Evolutionary conservation across 2,888 invertebrate species (phyloP).

Genomic region (Euplagia quadripunctaria): DNA sequence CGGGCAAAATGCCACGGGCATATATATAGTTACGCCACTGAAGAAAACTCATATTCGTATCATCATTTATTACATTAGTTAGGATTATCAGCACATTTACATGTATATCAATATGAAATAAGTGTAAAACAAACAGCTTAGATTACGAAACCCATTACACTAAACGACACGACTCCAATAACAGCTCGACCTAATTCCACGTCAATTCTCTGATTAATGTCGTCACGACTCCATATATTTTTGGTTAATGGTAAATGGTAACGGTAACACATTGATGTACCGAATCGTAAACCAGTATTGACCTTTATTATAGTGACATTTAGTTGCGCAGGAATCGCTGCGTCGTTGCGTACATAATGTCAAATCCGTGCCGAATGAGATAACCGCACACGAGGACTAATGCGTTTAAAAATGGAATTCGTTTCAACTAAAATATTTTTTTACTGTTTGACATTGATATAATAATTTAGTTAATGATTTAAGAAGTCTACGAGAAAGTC

Average conservation of each 20-base stretch:
- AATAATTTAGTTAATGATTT: too few relatives aligned
- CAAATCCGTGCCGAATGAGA: constrained; percentile 76
- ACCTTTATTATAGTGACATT: constrained; percentile 78
- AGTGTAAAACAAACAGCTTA: constrained; percentile 6
- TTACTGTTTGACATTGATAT: too few relatives aligned
- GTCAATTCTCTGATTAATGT: constrained; percentile 47
- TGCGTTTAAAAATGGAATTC: constrained; percentile 47
- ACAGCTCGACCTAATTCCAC: constrained; percentile 38
- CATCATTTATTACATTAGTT: not conserved
- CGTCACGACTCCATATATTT: constrained; percentile 51
- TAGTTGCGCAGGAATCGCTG: constrained; percentile 58
- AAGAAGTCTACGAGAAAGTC: too few relatives aligned
- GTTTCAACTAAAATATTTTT: constrained; percentile 21
- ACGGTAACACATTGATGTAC: constrained; percentile 48
- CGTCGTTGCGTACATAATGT: constrained; percentile 76
- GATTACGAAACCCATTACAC: constrained; percentile 16
- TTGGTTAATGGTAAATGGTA: too few relatives aligned
- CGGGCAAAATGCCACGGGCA: too few relatives aligned
- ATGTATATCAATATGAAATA: not conserved
- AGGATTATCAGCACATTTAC: constrained; percentile 6
- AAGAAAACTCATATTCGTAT: too few relatives aligned
- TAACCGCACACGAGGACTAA: constrained; percentile 49
- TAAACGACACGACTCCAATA: constrained; percentile 36
- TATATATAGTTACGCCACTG: too few relatives aligned
- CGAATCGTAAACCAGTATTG: constrained; percentile 52